Conservation (phyloP, 2,797 vertebrate species). For the Echeneis naucrates region DNA sequence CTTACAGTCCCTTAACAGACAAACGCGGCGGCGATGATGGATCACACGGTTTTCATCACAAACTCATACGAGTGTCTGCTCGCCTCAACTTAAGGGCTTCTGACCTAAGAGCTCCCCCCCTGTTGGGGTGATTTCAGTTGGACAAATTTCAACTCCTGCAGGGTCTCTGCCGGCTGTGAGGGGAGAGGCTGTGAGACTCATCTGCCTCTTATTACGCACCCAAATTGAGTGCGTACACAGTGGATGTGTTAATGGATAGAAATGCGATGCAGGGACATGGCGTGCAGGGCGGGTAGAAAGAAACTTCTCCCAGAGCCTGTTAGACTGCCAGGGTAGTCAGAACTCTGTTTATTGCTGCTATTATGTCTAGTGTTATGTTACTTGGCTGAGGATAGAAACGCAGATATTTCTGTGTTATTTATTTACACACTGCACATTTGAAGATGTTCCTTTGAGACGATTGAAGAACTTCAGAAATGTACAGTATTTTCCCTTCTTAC, state of each 20-base stretch:
- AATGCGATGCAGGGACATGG: conserved; percentile 67
- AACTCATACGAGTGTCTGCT: conserved; percentile 88
- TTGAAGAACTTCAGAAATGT: conserved; percentile 60
- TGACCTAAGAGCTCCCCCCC: conserved; percentile 88
- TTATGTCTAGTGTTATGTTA: conserved; percentile 59
- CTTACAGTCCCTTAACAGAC: conserved; percentile 80
- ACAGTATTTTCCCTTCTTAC: conserved; percentile 57
- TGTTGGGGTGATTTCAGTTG: conserved; percentile 91
- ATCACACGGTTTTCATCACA: conserved; percentile 95
- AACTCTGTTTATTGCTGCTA: conserved; percentile 65
- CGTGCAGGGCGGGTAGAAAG: conserved; percentile 62
- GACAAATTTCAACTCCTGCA: conserved; percentile 92
- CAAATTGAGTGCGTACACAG: conserved; percentile 68
- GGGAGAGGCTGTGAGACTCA: conserved; percentile 63
- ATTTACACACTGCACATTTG: conserved; percentile 63
- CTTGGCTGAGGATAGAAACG: conserved; percentile 51
- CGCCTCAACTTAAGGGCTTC: conserved; percentile 88
- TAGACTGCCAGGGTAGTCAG: conserved; percentile 49
- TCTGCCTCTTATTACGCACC: conserved; percentile 78
- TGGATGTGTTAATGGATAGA: conserved; percentile 78
- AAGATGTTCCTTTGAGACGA: conserved; percentile 61
- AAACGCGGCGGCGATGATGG: conserved; percentile 85
- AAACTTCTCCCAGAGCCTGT: conserved; percentile 51
- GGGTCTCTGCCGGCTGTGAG: conserved; percentile 74
- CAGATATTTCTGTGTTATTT: conserved; percentile 63